Percentiles rank a stretch among this genome's conserved stretches.
These are phyloP conservation scores for Ptychodera flava DNA, from an alignment of 35 echinoderm and acorn worm genomes.

Conservation along the genomic window DNA sequence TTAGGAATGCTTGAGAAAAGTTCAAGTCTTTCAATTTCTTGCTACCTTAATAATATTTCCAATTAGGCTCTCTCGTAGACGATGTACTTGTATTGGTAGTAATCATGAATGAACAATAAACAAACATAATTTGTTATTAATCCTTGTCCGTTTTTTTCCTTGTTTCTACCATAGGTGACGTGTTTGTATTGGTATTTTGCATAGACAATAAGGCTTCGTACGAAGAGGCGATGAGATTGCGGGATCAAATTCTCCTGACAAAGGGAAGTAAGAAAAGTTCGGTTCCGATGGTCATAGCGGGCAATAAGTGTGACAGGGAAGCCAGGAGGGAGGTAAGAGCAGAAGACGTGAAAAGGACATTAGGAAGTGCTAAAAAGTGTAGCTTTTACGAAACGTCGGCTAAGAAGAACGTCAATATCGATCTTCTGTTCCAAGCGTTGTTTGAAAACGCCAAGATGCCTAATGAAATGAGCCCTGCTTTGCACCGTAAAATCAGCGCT, in stretches of 20 bases:
- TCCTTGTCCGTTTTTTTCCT: conserved; percentile 12
- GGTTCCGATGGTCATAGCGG: conserved; percentile 94
- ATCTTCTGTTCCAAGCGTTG: conserved; percentile 70
- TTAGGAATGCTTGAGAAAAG: no score
- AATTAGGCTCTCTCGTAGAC: no score
- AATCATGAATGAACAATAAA: no score
- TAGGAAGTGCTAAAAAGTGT: conserved; percentile 58
- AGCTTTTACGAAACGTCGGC: conserved; percentile 90
- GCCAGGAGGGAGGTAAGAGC: conserved; percentile 52
- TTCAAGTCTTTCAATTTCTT: no score
- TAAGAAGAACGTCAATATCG: conserved; percentile 84
- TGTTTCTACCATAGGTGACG: conserved; percentile 61
- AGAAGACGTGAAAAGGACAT: conserved; percentile 61
- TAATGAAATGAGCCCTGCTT: conserved; percentile 95
- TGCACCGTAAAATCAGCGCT: conserved; percentile 88
- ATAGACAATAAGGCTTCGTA: conserved; percentile 80
- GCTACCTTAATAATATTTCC: no score
- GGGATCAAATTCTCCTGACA: conserved; percentile 78
- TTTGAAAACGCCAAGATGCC: conserved; percentile 95
- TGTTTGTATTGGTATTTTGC: conserved; percentile 93
- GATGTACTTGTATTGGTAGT: no score
- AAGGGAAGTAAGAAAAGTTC: conserved; percentile 55
- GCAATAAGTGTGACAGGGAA: conserved; percentile 88
- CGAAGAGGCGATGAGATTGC: conserved; percentile 67
- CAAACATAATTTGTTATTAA: no score